Evolutionary conservation across 2,888 invertebrate species (phyloP).

Genomic region (Frankliniella intonsa): DNA sequence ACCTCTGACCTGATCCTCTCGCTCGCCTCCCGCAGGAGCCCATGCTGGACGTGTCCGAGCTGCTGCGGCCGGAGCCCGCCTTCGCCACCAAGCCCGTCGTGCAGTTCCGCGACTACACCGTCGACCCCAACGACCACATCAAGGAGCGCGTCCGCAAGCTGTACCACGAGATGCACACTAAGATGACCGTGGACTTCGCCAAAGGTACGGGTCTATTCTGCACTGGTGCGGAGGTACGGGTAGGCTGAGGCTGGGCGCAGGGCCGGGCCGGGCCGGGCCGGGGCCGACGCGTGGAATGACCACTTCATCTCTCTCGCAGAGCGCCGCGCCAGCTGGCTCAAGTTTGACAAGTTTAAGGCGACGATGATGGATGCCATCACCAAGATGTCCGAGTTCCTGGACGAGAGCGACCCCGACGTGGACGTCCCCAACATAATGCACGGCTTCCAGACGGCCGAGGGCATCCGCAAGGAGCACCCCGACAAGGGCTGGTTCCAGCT

Average conservation of each 20-base stretch:
- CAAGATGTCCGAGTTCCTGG: constrained; percentile 81
- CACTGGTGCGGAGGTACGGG: constrained; percentile 33
- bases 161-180: constrained; percentile 81
- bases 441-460: constrained; percentile 94
- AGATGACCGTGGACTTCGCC: constrained; percentile 86
- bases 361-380: constrained; percentile 81
- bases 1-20: background rate
- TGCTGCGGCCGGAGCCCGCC: constrained; percentile 68
- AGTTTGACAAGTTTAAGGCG: constrained; percentile 77
- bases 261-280: background rate
- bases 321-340: constrained; percentile 60
- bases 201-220: constrained; percentile 49
- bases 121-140: constrained; percentile 68
- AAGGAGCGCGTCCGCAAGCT: constrained; percentile 77
- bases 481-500: constrained; percentile 91
- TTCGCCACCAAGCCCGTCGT: constrained; percentile 68
- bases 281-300: background rate
- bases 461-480: constrained; percentile 77
- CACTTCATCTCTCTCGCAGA: background rate
- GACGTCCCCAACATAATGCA: constrained; percentile 91
- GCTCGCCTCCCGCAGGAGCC: background rate
- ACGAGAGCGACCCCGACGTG: constrained; percentile 94
- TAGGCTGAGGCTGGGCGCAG: background rate
- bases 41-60: constrained; percentile 64
- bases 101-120: constrained; percentile 73